These are phyloP conservation scores for Calyptomena viridis DNA, from an alignment of 2,113 vertebrate species.

Conservation along the genomic window DNA sequence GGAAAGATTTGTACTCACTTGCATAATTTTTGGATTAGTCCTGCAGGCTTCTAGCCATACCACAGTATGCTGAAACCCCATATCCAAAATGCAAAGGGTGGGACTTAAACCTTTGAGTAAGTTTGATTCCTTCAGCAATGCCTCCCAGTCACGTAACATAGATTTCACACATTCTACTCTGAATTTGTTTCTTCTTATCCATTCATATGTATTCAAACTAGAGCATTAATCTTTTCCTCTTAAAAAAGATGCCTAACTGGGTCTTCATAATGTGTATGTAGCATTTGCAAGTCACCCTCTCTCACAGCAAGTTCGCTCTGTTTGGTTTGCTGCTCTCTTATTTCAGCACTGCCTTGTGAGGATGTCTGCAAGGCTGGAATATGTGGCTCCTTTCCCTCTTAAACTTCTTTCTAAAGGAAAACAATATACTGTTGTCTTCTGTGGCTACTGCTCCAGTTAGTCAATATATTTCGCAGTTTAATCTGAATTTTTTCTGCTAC, in stretches of 20 bases:
- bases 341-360: neutral
- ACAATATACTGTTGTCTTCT: neutral
- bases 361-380: neutral
- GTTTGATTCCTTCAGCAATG: neutral
- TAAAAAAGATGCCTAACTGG: neutral
- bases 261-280: neutral
- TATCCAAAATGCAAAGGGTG: neutral
- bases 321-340: neutral
- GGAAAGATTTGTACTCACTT: neutral
- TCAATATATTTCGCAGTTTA: neutral
- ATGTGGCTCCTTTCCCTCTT: neutral
- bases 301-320: neutral
- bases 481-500: neutral
- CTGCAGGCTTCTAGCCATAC: neutral
- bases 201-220: neutral
- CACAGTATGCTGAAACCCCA: fast-evolving
- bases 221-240: neutral
- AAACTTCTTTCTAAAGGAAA: neutral
- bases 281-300: neutral
- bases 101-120: neutral
- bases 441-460: neutral
- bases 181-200: neutral
- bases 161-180: neutral
- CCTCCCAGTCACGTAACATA: neutral
- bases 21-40: neutral